A percentile compares a stretch with the other conserved stretches of the same genome.
These are phyloP conservation scores for Mayetiola destructor DNA, from an alignment of 2,888 invertebrate species.

Conservation along the genomic window DNA sequence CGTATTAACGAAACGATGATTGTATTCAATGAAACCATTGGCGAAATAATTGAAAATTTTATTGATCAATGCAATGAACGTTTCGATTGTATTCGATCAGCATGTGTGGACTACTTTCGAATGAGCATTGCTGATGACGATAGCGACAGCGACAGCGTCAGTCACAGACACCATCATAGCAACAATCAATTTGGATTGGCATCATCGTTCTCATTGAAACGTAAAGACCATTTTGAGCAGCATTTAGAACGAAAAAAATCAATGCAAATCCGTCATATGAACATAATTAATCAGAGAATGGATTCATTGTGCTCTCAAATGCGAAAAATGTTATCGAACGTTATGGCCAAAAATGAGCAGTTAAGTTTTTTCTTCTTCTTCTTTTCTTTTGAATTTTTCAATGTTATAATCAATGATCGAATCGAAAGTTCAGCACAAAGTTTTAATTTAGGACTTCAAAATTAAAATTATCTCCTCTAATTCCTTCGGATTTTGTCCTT, in stretches of 20 bases:
- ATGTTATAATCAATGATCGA: no score
- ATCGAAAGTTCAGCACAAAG: background rate
- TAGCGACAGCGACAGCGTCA: background rate
- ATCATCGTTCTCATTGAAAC: no score
- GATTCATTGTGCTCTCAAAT: background rate
- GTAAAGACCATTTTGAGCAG: no score
- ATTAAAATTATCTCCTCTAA: background rate
- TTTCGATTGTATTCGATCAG: background rate
- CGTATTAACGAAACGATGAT: constrained; percentile 2
- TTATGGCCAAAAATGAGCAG: background rate
- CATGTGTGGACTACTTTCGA: background rate
- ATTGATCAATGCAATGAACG: background rate
- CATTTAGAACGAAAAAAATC: no score
- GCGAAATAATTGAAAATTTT: constrained; percentile 6
- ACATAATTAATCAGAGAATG: background rate
- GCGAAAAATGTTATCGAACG: background rate
- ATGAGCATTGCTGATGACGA: background rate
- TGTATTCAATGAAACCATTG: background rate
- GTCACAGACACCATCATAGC: no score
- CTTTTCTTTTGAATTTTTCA: no score
- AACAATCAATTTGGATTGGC: no score
- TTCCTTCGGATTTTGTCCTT: background rate
- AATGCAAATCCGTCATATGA: background rate
- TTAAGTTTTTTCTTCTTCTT: background rate
- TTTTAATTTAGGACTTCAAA: no score